phyloP scores from a whole-genome alignment of 1,140 invertebrate species.

The Magallana ariakensis region DNA sequence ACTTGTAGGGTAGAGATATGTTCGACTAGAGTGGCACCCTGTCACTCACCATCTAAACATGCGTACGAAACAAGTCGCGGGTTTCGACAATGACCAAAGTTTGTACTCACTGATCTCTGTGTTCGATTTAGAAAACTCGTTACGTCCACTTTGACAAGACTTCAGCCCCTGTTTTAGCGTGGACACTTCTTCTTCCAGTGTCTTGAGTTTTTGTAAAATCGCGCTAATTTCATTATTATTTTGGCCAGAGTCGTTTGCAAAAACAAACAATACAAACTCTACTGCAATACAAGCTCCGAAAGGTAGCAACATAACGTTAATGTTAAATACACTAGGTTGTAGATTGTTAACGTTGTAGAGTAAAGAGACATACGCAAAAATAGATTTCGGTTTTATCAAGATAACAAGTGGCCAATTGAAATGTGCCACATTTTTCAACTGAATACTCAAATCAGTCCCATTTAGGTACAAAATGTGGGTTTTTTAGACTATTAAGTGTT shows the following conservation, averaged over 20 bases:
- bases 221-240: background rate
- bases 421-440: too few species aligned
- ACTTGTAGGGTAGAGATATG: too few species aligned
- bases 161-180: background rate
- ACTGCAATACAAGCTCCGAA: background rate
- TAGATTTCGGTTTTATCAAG: too few species aligned
- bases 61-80: too few species aligned
- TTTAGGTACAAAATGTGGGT: too few species aligned
- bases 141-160: background rate
- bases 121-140: background rate
- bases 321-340: background rate
- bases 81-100: too few species aligned
- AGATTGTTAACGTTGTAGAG: too few species aligned
- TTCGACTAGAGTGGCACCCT: too few species aligned
- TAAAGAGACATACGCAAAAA: background rate
- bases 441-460: too few species aligned
- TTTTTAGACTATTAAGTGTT: too few species aligned
- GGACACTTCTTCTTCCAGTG: background rate
- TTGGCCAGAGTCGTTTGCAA: background rate
- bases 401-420: too few species aligned
- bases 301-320: background rate
- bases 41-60: too few species aligned
- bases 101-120: background rate
- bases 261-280: background rate
- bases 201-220: background rate